phyloP scores from a whole-genome alignment of 2,797 vertebrate species.

The Taenioides sp. region DNA sequence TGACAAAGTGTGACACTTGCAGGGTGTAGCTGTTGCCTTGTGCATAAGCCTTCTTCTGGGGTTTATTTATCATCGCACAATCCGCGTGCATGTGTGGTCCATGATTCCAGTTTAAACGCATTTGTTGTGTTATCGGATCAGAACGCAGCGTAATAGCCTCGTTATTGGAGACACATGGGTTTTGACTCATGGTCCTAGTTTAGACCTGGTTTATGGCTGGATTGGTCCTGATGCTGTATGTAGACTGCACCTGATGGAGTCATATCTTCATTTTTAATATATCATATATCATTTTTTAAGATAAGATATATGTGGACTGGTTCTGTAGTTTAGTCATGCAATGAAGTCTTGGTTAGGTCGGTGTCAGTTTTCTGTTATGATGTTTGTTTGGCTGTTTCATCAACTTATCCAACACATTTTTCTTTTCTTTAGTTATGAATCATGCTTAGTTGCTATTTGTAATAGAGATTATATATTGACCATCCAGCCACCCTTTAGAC shows the following conservation, averaged over 20 bases:
- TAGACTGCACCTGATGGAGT: slow-evolving; percentile 1
- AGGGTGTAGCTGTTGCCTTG: slow-evolving; percentile 8
- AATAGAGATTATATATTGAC: not conserved
- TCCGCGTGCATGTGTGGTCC: slow-evolving; percentile 45
- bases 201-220: not conserved
- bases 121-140: slow-evolving; percentile 39
- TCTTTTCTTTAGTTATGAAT: not conserved
- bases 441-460: not conserved
- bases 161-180: slow-evolving; percentile 25
- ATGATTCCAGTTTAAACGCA: slow-evolving; percentile 23
- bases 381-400: not conserved
- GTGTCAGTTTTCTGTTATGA: not conserved
- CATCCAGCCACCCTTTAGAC: not conserved
- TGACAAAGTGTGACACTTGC: slow-evolving; percentile 28
- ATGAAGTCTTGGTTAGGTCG: not conserved
- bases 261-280: too few relatives aligned
- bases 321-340: slow-evolving; percentile 3
- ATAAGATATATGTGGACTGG: not conserved
- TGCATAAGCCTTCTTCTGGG: slow-evolving; percentile 7
- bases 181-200: slow-evolving; percentile 6
- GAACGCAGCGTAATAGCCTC: slow-evolving; percentile 4
- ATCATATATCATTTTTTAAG: slow-evolving; percentile 2
- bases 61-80: slow-evolving; percentile 23
- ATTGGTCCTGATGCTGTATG: not conserved
- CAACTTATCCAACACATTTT: not conserved